A percentile compares a stretch with the other conserved stretches of the same genome.
Evolutionary conservation across 1,140 invertebrate genomes (phyloP).

Genomic region (Dinoponera quadriceps): DNA sequence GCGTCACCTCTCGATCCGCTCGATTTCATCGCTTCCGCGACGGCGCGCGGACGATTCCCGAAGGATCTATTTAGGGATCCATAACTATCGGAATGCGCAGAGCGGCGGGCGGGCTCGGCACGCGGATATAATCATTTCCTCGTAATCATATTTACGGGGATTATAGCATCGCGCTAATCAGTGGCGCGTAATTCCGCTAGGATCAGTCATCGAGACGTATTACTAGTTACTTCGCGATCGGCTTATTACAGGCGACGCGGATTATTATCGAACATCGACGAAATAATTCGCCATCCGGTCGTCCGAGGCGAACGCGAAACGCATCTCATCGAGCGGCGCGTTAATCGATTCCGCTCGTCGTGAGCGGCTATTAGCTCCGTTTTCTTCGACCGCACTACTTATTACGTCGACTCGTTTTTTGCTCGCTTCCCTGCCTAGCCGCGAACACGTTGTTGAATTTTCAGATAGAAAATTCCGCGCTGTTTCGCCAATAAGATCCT

Average conservation of each 20-base stretch:
- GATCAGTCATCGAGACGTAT: slow-evolving; percentile 62
- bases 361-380: slow-evolving; percentile 55
- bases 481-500: too few relatives aligned
- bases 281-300: slow-evolving; percentile 19
- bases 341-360: slow-evolving; percentile 66
- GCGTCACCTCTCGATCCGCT: background rate
- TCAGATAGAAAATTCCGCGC: too few relatives aligned
- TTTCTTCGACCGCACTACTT: slow-evolving; percentile 48
- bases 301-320: slow-evolving; percentile 58
- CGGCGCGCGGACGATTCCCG: background rate
- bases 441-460: background rate
- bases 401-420: slow-evolving; percentile 14
- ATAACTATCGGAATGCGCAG: slow-evolving; percentile 39
- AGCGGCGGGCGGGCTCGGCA: background rate
- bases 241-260: slow-evolving; percentile 35
- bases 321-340: slow-evolving; percentile 43
- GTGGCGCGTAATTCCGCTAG: slow-evolving; percentile 55
- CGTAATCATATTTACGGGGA: slow-evolving; percentile 59
- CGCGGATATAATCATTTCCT: slow-evolving; percentile 60
- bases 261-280: background rate
- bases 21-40: slow-evolving; percentile 19
- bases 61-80: slow-evolving; percentile 45
- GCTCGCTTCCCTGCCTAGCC: background rate
- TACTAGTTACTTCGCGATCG: slow-evolving; percentile 59
- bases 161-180: slow-evolving; percentile 53